A percentile compares a stretch with the other conserved stretches of the same genome.
Evolutionary conservation across 2,797 vertebrate genomes (phyloP).

Genomic region (Sphenopsis melanotis): DNA sequence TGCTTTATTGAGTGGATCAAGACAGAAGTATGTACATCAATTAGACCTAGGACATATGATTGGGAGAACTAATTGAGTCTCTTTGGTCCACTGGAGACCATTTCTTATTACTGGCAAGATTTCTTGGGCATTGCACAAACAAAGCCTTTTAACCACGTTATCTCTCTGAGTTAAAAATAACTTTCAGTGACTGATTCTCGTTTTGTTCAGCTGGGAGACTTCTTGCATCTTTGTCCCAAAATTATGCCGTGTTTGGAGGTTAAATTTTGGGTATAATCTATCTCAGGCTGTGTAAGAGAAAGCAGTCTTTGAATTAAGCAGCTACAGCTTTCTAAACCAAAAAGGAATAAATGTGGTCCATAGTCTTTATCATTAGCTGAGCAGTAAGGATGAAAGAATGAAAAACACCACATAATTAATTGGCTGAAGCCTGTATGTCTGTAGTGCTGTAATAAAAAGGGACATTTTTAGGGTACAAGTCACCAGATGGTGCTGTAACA

Average conservation of each 20-base stretch:
- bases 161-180: neutral
- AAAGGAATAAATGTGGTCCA: neutral
- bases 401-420: neutral
- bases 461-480: neutral
- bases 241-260: neutral
- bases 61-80: neutral
- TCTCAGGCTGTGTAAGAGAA: neutral
- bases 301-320: neutral
- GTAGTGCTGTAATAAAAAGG: neutral
- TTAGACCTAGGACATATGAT: neutral
- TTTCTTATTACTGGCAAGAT: neutral
- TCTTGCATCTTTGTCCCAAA: neutral
- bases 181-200: neutral
- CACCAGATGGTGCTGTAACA: slow-evolving; percentile 62
- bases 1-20: neutral
- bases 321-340: neutral
- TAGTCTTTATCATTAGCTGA: neutral
- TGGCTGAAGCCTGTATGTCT: neutral
- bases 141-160: neutral
- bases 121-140: neutral
- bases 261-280: neutral
- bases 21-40: neutral
- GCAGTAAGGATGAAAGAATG: neutral
- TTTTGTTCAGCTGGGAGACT: neutral
- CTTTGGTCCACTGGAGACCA: neutral